Evolutionary conservation across 64 coral and sea anemone genomes (phyloP), one percentile per base, ranked within the genome.

Genomic region (Actinia tenebrosa): DNA sequence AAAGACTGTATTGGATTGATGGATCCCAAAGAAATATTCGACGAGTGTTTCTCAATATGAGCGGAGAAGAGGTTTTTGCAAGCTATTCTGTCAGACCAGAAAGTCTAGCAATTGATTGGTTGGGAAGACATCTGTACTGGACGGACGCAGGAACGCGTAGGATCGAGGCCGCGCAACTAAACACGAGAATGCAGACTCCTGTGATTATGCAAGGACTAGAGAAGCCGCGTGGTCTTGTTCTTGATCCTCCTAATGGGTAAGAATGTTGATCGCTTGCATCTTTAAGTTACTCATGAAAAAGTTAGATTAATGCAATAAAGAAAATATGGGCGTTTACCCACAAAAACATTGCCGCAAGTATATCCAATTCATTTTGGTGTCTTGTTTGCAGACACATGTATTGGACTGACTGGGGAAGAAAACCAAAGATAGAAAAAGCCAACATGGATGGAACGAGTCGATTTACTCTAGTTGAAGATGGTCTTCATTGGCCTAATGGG

Each of bases 51-150:
- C 17, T 85, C 5, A 85, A 85, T 54, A 85, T 85, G 83, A 85
- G 44, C n/a, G 83, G 60, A 64, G 54, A 85, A 61, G 83, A 85
- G n/a, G 54, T 44, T 22, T 85, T 85, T 60, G 56, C 26, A 18
- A 61, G 44, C n/a, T 60, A 85, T 64, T 61, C 83, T 85, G 83
- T 85, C 18, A 45, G 83, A 25, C 89, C 93, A 19, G 86, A 91
- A 4, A 89, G 89, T 22, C 7, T 95, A 79, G 93, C 87, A 43
- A n/a, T 95, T 42, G 93, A 95, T 77, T 89, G 89, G 77, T 58
- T 91, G 25, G 89, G 87, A 66, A 46, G 93, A 16, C 89, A 89
- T 77, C 9, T 95, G 83, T 95, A 92, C 71, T 95, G 93, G 93
- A 94, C 89, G 17, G 93, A 95, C 20, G 78, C 55, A 16, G 86